Evolutionary conservation across 2,888 invertebrate species (phyloP), one percentile per base, ranked within the genome.

Genomic region (Cantharis lateralis): DNA sequence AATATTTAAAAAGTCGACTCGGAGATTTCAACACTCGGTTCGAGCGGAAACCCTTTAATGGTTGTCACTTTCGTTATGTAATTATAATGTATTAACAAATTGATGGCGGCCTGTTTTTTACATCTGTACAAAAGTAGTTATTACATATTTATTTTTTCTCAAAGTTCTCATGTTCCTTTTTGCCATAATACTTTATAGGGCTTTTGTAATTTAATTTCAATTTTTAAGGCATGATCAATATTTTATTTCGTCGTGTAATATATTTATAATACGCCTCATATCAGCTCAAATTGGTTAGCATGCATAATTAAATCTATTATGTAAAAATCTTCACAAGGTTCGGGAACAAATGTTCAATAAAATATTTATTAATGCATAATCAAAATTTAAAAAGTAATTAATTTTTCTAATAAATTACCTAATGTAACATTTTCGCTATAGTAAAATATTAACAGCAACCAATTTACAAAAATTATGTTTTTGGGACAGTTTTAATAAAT

Each of bases 251-350:
- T 70, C 13, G 11, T 32, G 32, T 32, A 32, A 20, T 24, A 62
- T 71, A n/a, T n/a, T n/a, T n/a, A 28, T 28, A 24, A 61, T 15
- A 66, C 75, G 63, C 71, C 75, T 71, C 20, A 61, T 71, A 62
- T 62, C 48, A 20, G 24, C 71, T 48, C 24, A 64, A 71, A 66
- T 70, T 71, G 18, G 71, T 71, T 71, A 62, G 68, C 26, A 70
- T 48, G 20, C 64, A 20, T n/a, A 20, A 66, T 63, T 61, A 75
- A 71, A 68, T 62, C 62, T 15, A 68, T 71, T 75, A 75, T 71
- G 71, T 75, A 75, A 75, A 62, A 28, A 15, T 68, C 71, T 32
- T 28, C 62, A 71, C 20, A 71, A 66, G 71, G 75, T 24, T 71
- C 62, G 32, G 64, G 32, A 71, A 20, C 75, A 75, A 71, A 61